Conservation (phyloP, 2,888 invertebrate species). For the Metopia argyrocephala region DNA sequence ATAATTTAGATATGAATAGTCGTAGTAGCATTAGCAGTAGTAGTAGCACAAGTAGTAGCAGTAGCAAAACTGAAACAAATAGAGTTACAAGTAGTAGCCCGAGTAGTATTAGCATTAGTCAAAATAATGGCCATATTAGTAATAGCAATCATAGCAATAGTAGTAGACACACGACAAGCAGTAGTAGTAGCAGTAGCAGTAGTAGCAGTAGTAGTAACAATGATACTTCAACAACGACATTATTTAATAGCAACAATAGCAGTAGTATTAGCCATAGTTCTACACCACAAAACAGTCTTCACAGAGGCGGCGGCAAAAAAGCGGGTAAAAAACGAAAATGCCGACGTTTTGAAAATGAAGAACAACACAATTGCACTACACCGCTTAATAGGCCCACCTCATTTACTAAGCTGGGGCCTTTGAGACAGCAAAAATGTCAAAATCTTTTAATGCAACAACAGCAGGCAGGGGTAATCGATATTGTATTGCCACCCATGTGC, state of each 20-base stretch:
- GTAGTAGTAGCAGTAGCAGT: conserved; percentile 49
- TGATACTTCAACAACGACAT: conserved; percentile 25
- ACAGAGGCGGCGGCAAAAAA: conserved; percentile 67
- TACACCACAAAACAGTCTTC: conserved; percentile 38
- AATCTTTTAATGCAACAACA: conserved; percentile 63
- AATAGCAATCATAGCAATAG: conserved; percentile 68
- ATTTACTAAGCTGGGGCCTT: conserved; percentile 51
- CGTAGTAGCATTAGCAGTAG: conserved; percentile 66
- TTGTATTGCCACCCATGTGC: conserved; percentile 58
- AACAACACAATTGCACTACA: conserved; percentile 74
- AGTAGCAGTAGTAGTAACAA: conserved; percentile 31
- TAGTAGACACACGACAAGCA: conserved; percentile 65
- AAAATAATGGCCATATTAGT: conserved; percentile 69
- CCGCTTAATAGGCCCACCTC: conserved; percentile 63
- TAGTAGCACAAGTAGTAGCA: conserved; percentile 68
- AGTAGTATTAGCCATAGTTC: conserved; percentile 25
- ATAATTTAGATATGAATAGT: conserved; percentile 65
- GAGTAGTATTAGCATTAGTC: conserved; percentile 68
- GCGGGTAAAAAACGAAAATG: conserved; percentile 74
- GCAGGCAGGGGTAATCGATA: conserved; percentile 50
- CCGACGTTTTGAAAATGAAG: conserved; percentile 74
- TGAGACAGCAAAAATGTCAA: conserved; percentile 63
- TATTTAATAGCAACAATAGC: background rate
- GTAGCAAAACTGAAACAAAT: conserved; percentile 68
- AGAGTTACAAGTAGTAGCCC: conserved; percentile 66